A percentile compares a stretch with the other conserved stretches of the same genome.
These are phyloP conservation scores for Noturus placidus DNA, from an alignment of 2,113 vertebrate genomes.

Conservation along the genomic window DNA sequence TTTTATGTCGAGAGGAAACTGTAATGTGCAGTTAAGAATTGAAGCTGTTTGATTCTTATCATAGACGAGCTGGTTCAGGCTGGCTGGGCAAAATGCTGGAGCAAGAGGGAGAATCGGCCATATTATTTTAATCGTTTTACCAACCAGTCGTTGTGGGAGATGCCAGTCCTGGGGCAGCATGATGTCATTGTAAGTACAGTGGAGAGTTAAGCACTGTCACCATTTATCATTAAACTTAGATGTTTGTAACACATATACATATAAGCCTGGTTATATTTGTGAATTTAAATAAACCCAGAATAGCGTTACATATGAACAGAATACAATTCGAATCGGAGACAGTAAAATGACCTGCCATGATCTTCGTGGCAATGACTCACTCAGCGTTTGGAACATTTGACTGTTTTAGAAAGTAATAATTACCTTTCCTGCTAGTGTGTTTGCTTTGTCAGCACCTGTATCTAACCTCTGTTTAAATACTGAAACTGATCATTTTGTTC, in stretches of 20 bases:
- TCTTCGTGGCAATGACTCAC: no score
- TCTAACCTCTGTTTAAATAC: not conserved
- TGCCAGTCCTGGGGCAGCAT: conserved; percentile 94
- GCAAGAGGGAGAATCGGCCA: conserved; percentile 90
- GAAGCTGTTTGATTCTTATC: not conserved
- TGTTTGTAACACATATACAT: not conserved
- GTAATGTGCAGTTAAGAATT: not conserved
- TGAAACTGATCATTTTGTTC: not conserved
- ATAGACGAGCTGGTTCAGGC: conserved; percentile 96
- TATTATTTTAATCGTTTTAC: conserved; percentile 99
- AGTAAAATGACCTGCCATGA: not conserved
- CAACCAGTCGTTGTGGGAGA: conserved; percentile 98
- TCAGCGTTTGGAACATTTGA: not conserved
- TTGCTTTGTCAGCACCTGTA: not conserved
- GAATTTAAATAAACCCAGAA: not conserved
- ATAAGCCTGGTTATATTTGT: not conserved
- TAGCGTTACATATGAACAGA: not conserved
- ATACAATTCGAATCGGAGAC: not conserved
- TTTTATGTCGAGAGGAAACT: not conserved
- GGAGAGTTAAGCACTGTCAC: not conserved
- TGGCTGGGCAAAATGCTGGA: conserved; percentile 99
- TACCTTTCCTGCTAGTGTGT: not conserved
- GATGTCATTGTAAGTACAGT: conserved; percentile 90
- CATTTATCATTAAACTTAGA: not conserved
- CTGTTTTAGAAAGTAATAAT: not conserved